Conservation (phyloP, 2,888 invertebrate genomes). For the Conus canariensis region DNA sequence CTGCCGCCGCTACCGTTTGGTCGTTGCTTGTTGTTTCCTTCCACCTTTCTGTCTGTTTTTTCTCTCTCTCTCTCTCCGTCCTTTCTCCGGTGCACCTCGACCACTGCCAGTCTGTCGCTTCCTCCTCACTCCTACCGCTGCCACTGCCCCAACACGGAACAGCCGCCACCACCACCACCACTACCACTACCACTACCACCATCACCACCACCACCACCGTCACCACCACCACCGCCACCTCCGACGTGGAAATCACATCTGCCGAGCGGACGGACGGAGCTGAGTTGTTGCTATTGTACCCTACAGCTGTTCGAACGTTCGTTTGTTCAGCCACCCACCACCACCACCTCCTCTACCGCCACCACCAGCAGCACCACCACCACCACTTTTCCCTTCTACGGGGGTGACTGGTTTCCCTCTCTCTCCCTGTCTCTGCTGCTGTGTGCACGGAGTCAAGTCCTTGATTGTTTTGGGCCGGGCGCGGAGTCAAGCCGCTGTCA, state of each 20-base stretch:
- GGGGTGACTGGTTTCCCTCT: background rate
- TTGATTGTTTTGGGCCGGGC: background rate
- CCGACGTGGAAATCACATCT: background rate
- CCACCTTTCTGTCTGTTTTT: no score
- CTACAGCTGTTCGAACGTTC: background rate
- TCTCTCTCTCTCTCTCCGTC: background rate
- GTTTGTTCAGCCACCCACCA: background rate
- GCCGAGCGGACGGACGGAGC: background rate
- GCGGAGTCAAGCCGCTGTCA: background rate
- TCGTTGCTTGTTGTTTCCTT: no score
- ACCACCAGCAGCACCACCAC: background rate
- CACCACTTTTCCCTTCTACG: background rate
- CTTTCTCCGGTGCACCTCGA: background rate
- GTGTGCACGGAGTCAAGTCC: background rate
- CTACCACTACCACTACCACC: background rate
- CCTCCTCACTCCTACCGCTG: background rate
- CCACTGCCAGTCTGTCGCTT: background rate
- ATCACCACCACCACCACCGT: background rate
- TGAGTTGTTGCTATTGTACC: background rate
- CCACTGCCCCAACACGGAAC: background rate
- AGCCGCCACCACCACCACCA: background rate
- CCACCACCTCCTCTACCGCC: background rate
- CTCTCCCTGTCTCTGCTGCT: background rate
- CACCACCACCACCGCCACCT: background rate
- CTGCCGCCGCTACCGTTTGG: background rate